Evolutionary conservation across 2,113 vertebrate species (phyloP).

Genomic region (Regulus satrapa): DNA sequence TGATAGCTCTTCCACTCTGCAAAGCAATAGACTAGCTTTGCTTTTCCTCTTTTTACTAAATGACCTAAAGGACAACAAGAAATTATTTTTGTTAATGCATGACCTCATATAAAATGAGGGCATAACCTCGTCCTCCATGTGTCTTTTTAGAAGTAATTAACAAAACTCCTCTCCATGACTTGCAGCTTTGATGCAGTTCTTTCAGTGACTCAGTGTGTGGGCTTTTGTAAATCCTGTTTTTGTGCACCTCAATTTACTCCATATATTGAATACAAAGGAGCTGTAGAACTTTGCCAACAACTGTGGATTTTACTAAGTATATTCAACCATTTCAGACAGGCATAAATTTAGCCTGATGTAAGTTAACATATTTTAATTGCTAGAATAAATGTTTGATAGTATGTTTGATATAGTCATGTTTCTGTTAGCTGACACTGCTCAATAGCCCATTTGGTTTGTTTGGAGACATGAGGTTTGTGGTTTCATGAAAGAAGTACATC

Average conservation of each 20-base stretch:
- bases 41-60: not conserved
- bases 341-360: not conserved
- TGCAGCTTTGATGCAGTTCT: not conserved
- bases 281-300: not conserved
- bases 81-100: not conserved
- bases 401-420: not conserved
- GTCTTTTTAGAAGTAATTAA: not conserved
- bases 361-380: not conserved
- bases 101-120: not conserved
- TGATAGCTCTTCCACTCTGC: not conserved
- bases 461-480: not conserved
- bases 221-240: not conserved
- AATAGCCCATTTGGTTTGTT: not conserved
- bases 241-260: not conserved
- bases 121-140: not conserved
- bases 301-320: not conserved
- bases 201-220: not conserved
- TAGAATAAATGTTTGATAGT: not conserved
- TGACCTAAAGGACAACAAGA: not conserved
- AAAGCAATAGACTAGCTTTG: not conserved
- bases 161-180: not conserved
- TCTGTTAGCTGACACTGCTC: not conserved
- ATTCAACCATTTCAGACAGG: not conserved
- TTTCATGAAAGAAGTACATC: not conserved
- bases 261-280: not conserved